These are phyloP conservation scores for Semotilus atromaculatus DNA, from an alignment of 2,797 vertebrate species.

Conservation along the genomic window DNA sequence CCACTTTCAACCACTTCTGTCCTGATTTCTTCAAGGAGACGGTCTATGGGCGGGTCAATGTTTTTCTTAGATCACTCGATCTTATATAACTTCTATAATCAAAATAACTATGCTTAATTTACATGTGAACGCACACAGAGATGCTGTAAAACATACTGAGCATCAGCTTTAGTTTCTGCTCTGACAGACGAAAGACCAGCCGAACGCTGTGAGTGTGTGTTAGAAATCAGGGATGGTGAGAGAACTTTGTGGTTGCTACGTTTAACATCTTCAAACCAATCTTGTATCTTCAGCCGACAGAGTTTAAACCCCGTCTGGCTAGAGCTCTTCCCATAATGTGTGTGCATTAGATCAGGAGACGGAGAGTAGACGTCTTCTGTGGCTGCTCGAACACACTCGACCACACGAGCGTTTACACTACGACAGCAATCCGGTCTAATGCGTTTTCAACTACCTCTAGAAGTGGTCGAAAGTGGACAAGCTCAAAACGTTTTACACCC, in stretches of 20 bases:
- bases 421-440: neutral
- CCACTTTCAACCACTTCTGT: no score
- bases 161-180: neutral
- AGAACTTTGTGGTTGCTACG: neutral
- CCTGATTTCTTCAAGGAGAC: neutral
- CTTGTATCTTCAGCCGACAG: neutral
- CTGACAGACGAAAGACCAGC: neutral
- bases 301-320: neutral
- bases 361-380: neutral
- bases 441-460: no score
- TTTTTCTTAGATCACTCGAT: no score
- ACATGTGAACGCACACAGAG: neutral
- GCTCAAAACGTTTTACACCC: fast-evolving
- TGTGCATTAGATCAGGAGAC: neutral
- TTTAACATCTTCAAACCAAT: neutral
- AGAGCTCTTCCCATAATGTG: neutral
- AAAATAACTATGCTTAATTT: neutral
- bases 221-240: neutral
- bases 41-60: no score
- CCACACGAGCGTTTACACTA: neutral
- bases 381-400: neutral
- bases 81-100: no score
- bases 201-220: neutral
- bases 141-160: neutral
- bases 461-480: neutral